Conservation (phyloP, 1,140 invertebrate species). For the Propsilocerus akamusi region DNA sequence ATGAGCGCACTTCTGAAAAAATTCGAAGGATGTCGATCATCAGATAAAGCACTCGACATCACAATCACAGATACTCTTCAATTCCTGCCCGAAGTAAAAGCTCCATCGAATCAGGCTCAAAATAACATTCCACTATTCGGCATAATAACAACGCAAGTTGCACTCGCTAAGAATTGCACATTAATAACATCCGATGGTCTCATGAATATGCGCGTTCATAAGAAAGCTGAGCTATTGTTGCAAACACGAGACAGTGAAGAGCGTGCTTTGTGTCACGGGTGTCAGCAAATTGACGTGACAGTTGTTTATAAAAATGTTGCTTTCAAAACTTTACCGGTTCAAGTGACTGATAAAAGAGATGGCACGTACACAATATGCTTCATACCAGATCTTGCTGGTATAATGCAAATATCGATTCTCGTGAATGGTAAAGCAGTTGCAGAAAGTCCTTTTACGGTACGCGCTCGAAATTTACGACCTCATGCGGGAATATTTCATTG, state of each 20-base stretch:
- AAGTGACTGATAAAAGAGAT: constrained; percentile 34
- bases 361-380: constrained; percentile 38
- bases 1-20: constrained; percentile 38
- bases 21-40: constrained; percentile 35
- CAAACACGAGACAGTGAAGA: constrained; percentile 32
- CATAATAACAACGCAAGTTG: constrained; percentile 32
- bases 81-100: constrained; percentile 27
- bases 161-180: constrained; percentile 32
- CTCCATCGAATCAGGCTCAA: constrained; percentile 18
- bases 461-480: constrained; percentile 29
- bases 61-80: constrained; percentile 28
- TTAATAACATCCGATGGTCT: constrained; percentile 30
- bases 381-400: constrained; percentile 34
- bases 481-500: constrained; percentile 58
- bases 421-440: constrained; percentile 40
- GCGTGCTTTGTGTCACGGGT: constrained; percentile 29
- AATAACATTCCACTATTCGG: constrained; percentile 28
- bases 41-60: constrained; percentile 25
- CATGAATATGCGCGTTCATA: constrained; percentile 22
- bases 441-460: constrained; percentile 34
- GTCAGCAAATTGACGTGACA: constrained; percentile 26
- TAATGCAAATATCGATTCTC: constrained; percentile 32
- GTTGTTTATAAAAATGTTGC: constrained; percentile 24
- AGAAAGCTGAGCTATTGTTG: constrained; percentile 25
- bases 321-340: constrained; percentile 23